Percentiles rank a stretch among this genome's conserved stretches.
Evolutionary conservation across 37 sponge, comb jelly and placozoan genomes (phyloP).

Genomic region (Trichoplax adhaerens): DNA sequence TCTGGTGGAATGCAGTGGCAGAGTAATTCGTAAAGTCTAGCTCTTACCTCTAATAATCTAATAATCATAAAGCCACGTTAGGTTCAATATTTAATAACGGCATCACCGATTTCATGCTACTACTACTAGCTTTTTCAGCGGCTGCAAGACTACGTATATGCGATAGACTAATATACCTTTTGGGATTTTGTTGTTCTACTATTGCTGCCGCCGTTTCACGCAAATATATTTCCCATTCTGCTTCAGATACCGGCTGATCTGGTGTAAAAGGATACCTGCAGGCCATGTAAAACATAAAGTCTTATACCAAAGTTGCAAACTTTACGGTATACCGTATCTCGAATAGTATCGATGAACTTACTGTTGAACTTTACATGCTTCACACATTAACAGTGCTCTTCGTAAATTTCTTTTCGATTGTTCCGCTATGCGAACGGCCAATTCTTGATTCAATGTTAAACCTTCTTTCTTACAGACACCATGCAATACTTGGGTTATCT

Average conservation of each 20-base stretch:
- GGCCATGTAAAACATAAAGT: neutral
- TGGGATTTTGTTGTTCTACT: constrained; percentile 86
- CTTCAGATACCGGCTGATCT: constrained; percentile 68
- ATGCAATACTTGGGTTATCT: constrained; percentile 35
- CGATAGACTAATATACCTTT: constrained; percentile 26
- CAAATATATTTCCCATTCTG: constrained; percentile 88
- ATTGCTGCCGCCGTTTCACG: constrained; percentile 77
- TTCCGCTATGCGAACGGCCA: constrained; percentile 72
- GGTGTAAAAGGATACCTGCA: constrained; percentile 69
- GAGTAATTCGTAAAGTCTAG: constrained; percentile 72
- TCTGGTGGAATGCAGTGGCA: constrained; percentile 94
- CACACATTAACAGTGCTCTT: constrained; percentile 78
- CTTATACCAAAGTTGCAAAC: too few species aligned
- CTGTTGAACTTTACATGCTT: constrained; percentile 92
- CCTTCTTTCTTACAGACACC: neutral
- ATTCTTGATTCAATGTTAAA: constrained; percentile 59
- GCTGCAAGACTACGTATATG: neutral
- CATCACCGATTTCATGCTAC: too few species aligned
- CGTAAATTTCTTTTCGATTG: constrained; percentile 68
- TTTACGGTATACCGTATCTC: too few species aligned
- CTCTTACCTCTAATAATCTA: constrained; percentile 71
- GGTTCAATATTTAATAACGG: too few species aligned
- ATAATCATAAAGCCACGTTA: neutral
- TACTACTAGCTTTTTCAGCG: too few species aligned
- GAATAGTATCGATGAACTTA: constrained; percentile 12